Evolutionary conservation across 2,797 vertebrate genomes (phyloP).

Genomic region (Helarctos malayanus): DNA sequence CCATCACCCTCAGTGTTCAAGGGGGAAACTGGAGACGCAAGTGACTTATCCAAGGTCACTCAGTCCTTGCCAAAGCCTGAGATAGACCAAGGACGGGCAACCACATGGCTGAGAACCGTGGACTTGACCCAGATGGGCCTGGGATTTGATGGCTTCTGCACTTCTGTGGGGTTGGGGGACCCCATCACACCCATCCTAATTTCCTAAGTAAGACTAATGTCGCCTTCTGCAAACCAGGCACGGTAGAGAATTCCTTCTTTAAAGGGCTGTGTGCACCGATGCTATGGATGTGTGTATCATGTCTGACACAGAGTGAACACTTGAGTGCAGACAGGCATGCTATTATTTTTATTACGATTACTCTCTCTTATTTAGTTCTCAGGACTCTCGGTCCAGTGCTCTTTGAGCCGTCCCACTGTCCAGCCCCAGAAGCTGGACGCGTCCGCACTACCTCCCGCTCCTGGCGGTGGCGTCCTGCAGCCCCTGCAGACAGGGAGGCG

Average conservation of each 20-base stretch:
- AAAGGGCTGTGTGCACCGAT: background rate
- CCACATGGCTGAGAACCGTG: background rate
- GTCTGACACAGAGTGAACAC: background rate
- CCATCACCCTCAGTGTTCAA: background rate
- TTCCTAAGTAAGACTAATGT: background rate
- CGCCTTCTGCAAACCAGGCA: background rate
- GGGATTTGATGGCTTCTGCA: background rate
- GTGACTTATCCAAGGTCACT: background rate
- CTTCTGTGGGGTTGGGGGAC: background rate
- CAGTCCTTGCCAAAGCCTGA: background rate
- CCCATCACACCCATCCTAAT: background rate
- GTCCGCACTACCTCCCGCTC: background rate
- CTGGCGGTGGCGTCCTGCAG: accelerated
- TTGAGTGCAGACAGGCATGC: too few species aligned
- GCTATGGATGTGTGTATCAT: accelerated
- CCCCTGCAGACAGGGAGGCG: background rate
- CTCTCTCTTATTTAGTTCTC: too few species aligned
- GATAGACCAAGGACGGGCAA: background rate
- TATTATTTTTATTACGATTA: too few species aligned
- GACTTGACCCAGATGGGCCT: background rate
- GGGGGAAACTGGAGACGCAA: background rate
- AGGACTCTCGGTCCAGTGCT: background rate
- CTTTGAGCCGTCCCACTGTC: background rate
- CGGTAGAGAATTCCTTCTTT: background rate
- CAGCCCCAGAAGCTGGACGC: accelerated